Base-by-base conservation (phyloP, 2,113 vertebrate species). In the Xenopus laevis region DNA sequence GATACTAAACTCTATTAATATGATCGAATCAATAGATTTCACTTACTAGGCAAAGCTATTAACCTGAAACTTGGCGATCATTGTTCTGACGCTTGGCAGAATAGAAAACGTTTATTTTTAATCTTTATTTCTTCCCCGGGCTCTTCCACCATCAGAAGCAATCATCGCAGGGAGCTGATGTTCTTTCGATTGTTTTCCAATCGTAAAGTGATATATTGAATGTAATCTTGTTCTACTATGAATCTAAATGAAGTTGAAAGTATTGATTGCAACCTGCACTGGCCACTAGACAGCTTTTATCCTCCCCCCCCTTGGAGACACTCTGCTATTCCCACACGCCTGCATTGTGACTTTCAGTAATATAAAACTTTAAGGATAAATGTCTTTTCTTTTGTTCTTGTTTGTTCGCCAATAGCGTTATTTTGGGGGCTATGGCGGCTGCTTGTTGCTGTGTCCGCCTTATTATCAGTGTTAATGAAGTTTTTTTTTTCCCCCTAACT, bases 381-480 rank as follows among this genome's bases (percentile, higher is more conserved):
- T 59, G 0, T 50, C 10, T 13, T 13, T 50, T 15, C 10, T 50
- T 50, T 50, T 77, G 69, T 66, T 67, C 18, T 15, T 15, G 3
- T 50, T 50, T 77, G 69, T 66, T 67, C 18, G 65, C 53, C 73
- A 63, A 69, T 76, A 62, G 53, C 53, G 30, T 76, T 68, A 27
- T 55, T 63, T 58, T 46, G 44, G 27, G 23, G 64, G 65, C 65
- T 47, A 27, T 46, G 60, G 55, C 30, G 68, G 80, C 71, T 79
- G 72, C 79, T 80, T 71, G 75, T 71, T 85, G 72, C 79, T 82
- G 82, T 86, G 78, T 81, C 82, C 4, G 82, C 79, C 82, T 87
- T 82, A 90, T 91, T 89, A 88, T 85, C 82, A 86, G 91, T 88
- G 90, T 93, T 93, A 93, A 95, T 92, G 89, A 82, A 85, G 82